Conservation (phyloP, 2,888 invertebrate genomes). For the Aphidius colemani region DNA sequence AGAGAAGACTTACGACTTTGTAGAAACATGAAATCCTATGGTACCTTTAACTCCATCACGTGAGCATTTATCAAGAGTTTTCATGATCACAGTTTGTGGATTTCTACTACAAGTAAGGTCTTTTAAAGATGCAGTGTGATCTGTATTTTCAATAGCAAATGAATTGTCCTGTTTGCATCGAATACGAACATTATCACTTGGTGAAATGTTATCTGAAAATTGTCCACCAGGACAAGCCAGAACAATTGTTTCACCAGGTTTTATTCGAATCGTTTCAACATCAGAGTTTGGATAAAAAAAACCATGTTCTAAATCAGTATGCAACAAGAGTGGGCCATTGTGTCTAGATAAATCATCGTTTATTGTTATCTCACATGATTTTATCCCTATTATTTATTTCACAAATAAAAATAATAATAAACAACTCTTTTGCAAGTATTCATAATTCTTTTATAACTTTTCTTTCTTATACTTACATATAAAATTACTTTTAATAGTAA, state of each 20-base stretch:
- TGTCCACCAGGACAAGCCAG: slow-evolving; percentile 33
- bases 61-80: slow-evolving; percentile 58
- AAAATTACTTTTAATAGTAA: not conserved
- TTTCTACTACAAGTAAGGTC: slow-evolving; percentile 40
- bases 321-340: slow-evolving; percentile 29
- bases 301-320: slow-evolving; percentile 16
- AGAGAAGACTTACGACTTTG: slow-evolving; percentile 4
- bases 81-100: slow-evolving; percentile 60
- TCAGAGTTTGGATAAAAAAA: slow-evolving; percentile 31
- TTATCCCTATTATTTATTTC: not conserved
- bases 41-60: slow-evolving; percentile 60
- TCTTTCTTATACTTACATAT: not conserved
- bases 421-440: not conserved
- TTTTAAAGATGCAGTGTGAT: too few relatives aligned
- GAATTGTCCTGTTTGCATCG: not conserved
- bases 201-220: not conserved
- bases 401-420: too few relatives aligned
- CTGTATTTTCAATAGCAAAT: slow-evolving; percentile 14
- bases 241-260: slow-evolving; percentile 30
- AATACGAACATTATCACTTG: too few relatives aligned
- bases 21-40: slow-evolving; percentile 62
- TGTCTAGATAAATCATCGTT: slow-evolving; percentile 30
- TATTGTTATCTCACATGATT: slow-evolving; percentile 29
- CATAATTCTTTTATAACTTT: not conserved
- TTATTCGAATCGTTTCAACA: slow-evolving; percentile 12